Percentiles rank a stretch among this genome's conserved stretches.
phyloP scores from a whole-genome alignment of 2,113 vertebrate genomes.

The Collichthys lucidus region DNA sequence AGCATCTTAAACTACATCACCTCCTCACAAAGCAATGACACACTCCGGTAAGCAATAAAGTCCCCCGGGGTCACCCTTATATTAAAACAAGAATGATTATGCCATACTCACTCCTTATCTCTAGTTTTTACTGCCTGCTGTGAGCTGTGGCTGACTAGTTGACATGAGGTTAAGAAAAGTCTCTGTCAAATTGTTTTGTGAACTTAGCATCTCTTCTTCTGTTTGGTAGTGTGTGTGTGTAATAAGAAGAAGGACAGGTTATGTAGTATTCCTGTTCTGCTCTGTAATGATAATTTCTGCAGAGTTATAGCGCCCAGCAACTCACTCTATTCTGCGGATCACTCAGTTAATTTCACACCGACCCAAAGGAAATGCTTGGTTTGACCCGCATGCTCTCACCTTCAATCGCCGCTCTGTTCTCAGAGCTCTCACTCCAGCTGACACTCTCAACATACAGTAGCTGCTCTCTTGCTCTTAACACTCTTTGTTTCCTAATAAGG shows the following conservation, averaged over 20 bases:
- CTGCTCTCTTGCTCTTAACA: background rate
- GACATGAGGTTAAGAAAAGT: slow-evolving; percentile 28
- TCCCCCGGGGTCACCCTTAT: slow-evolving; percentile 49
- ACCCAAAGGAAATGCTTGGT: slow-evolving; percentile 43
- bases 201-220: slow-evolving; percentile 13
- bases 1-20: slow-evolving; percentile 40
- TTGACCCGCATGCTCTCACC: slow-evolving; percentile 7
- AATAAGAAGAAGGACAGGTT: slow-evolving; percentile 5
- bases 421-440: background rate
- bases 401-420: slow-evolving; percentile 24
- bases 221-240: slow-evolving; percentile 1
- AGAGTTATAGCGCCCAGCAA: slow-evolving; percentile 17
- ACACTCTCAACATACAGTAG: background rate
- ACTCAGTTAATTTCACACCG: slow-evolving; percentile 62
- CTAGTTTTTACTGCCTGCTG: background rate
- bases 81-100: slow-evolving; percentile 73
- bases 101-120: background rate
- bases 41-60: slow-evolving; percentile 61
- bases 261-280: background rate
- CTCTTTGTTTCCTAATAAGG: slow-evolving; percentile 12
- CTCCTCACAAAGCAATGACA: slow-evolving; percentile 73
- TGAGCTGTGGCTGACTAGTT: slow-evolving; percentile 4
- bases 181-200: background rate
- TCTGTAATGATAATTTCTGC: slow-evolving; percentile 44
- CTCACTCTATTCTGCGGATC: slow-evolving; percentile 39